Evolutionary conservation across 2,888 invertebrate species (phyloP), one percentile per base, ranked within the genome.

Genomic region (Xylophagus ater): DNA sequence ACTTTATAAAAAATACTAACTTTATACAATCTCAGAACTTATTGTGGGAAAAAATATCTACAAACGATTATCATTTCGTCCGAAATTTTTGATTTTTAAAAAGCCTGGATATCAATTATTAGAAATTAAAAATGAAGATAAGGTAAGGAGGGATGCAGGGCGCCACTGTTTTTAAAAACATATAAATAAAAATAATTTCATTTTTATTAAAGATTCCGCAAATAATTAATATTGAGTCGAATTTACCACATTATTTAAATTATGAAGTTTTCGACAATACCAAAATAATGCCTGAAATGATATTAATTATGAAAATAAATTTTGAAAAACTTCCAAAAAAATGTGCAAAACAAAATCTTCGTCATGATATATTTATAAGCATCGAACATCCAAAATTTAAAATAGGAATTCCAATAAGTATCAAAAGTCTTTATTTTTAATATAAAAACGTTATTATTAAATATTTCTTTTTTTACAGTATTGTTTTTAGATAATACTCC

Each of bases 81-180:
- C 43, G 13, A 12, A 23, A 9, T 31, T 21, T 20, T 3, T 43
- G 8, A 14, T 40, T 2, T 40, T 43, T 5, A 29, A 17, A 2
- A 33, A 40, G 9, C 12, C 32, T 5, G 15, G 21, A 28, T 25
- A 12, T 14, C 17, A 21, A 33, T 28, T 37, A 0, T 8, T 43
- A 2, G 32, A 32, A 34, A 37, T 43, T 2, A 40, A 13, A 30
- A 43, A 43, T 19, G 21, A 34, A 10, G 36, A 40, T 29, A 34
- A 20, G 6, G 43, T 40, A 29, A 43, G 35, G 20, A 21, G 4
- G 18, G 13, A 18, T 28, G 8, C 8, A 26, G n/a, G n/a, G n/a
- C n/a, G n/a, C n/a, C n/a, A n/a, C n/a, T n/a, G n/a, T n/a, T n/a
- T 10, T 23, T 12, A 32, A 2, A 17, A 26, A 12, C 14, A n/a